phyloP scores from a whole-genome alignment of 1,140 invertebrate genomes.

The Callitettix versicolor region DNA sequence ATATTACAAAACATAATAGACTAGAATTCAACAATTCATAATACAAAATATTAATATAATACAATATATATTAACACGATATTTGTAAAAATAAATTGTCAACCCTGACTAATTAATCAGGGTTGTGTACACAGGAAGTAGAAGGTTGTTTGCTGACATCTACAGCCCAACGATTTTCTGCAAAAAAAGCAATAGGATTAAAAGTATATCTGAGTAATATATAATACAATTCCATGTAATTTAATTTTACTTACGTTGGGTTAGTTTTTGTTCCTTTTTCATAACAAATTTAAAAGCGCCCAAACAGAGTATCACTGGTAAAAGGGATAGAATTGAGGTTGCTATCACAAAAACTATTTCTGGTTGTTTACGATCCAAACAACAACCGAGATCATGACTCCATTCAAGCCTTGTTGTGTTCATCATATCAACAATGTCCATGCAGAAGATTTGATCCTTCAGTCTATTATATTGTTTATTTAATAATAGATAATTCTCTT shows the following conservation, averaged over 20 bases:
- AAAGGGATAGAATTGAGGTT: conserved; percentile 1
- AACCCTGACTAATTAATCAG: no score
- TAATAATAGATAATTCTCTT: conserved; percentile 16
- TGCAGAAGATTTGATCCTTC: conserved; percentile 21
- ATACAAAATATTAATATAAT: no score
- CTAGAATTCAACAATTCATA: no score
- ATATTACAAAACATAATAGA: no score
- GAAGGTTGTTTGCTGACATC: no score
- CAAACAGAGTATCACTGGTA: conserved; percentile 16
- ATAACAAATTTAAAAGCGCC: conserved; percentile 10
- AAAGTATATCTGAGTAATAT: no score
- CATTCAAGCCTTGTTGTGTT: conserved; percentile 16
- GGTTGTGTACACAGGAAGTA: no score
- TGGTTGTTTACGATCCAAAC: conserved; percentile 15
- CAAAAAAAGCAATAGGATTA: no score
- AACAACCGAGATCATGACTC: conserved; percentile 18
- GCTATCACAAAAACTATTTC: conserved; percentile 16
- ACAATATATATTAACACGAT: no score
- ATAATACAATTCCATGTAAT: no score
- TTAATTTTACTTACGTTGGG: conserved; percentile 3
- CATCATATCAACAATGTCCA: conserved; percentile 23
- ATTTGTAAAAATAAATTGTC: no score
- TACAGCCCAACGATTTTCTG: no score
- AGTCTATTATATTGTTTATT: conserved; percentile 18
- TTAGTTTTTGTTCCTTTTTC: conserved; percentile 4